Base-by-base conservation (phyloP, 2,113 vertebrate species). In the Protobothrops flavoviridis region DNA sequence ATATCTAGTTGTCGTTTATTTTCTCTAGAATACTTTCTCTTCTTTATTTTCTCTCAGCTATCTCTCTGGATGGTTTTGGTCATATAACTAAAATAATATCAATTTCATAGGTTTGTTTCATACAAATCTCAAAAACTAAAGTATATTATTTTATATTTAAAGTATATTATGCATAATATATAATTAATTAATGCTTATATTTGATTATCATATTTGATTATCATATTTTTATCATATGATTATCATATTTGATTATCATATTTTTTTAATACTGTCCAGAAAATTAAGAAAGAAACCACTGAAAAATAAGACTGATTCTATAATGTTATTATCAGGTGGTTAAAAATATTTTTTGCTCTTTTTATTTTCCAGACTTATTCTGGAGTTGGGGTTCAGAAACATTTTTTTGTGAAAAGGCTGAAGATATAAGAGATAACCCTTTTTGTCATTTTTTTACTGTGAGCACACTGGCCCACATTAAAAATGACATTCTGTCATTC, bases 261-360 rank as follows among this genome's bases (percentile, higher is more conserved):
- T 33, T 39, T 74, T 74, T 74, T 74, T 74, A 81, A 81, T 21
- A 9, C 33, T 20, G 2, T 39, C 33, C 33, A 81, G 17, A 81
- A 81, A 81, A 81, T 45, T 29, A 89, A 94, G 92, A 95, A 95
- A 94, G 8, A 21, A 90, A 95, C 94, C 95, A 96, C 94, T 87
- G 74, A 94, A 94, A 87, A 89, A 93, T 94, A 39, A 81, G 33
- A 81, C 5, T 81, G 33, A 39, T 74, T 74, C 69, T 39, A 81
- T 39, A 39, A 81, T 81, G 87, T 81, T 91, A 94, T 93, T 96
- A 94, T 89, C 56, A 88, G 90, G 56, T 91, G 91, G 93, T 92
- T 95, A 93, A 96, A 94, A 96, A 92, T 24, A 93, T 96, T 96
- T 96, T 95, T 96, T 96, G 95, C 94, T 1, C 0, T 74, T 94